Base-by-base conservation (phyloP, 2,888 invertebrate species). In the Rambutsinella grinnellia region DNA sequence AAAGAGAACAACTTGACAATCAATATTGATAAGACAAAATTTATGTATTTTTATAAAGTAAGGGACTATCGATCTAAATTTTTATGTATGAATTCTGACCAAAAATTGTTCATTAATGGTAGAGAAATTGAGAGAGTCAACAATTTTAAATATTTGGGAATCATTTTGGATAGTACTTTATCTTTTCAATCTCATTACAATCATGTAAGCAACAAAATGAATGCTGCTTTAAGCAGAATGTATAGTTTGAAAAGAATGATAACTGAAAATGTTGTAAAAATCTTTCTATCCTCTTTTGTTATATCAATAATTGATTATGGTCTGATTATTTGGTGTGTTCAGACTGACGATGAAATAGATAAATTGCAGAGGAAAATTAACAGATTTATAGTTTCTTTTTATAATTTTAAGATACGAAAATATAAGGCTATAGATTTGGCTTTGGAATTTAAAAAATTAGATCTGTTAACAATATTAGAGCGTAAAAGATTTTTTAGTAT, bases 71-170 rank as follows among this genome's bases (percentile, higher is more conserved):
- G n/a, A n/a, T n/a, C n/a, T n/a, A n/a, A n/a, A n/a, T n/a, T n/a
- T n/a, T n/a, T n/a, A n/a, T n/a, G n/a, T n/a, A n/a, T n/a, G n/a
- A n/a, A n/a, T n/a, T n/a, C n/a, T n/a, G n/a, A n/a, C n/a, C n/a
- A n/a, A n/a, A n/a, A n/a, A n/a, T n/a, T n/a, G n/a, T n/a, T n/a
- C n/a, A 23, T 66, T 2, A 6, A 24, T 54, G 46, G 26, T 23
- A 8, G 24, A 3, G 17, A 10, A 24, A 24, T 66, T 21, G 66
- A 66, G 21, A 15, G 21, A 6, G 66, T 66, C n/a, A 17, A 56
- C 5, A 36, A 28, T 17, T 60, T 26, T 58, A 66, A 36, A 74
- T 74, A 49, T 19, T 17, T 65, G 13, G 61, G 72, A 0, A 24
- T 72, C 0, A n/a, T 5, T 1, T 28, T 72, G 2, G 66, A 72